Conservation (phyloP, 2,797 vertebrate genomes). For the Luscinia luscinia region DNA sequence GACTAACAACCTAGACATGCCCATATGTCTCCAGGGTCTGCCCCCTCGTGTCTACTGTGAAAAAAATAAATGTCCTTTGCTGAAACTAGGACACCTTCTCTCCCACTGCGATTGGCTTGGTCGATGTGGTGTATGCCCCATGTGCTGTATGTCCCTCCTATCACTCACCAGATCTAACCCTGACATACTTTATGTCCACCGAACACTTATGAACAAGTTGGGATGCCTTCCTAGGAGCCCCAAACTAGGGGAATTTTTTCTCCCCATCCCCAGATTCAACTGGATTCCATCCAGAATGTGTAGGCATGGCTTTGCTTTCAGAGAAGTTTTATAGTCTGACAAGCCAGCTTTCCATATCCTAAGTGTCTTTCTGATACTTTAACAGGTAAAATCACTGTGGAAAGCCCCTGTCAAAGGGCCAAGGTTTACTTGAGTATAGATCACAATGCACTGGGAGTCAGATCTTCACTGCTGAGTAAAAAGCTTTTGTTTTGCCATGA, state of each 20-base stretch:
- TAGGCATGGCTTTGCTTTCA: neutral
- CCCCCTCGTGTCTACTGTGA: neutral
- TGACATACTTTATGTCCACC: neutral
- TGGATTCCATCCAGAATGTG: neutral
- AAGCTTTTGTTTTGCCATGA: neutral
- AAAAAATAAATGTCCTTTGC: neutral
- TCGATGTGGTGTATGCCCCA: neutral
- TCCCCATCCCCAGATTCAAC: neutral
- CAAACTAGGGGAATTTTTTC: neutral
- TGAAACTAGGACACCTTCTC: neutral
- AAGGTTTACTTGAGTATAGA: neutral
- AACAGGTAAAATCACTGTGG: neutral
- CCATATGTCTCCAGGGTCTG: too few relatives aligned
- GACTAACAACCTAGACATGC: neutral
- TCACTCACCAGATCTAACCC: neutral
- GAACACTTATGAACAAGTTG: neutral
- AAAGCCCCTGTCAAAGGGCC: constrained; percentile 38
- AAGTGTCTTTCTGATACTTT: constrained; percentile 16
- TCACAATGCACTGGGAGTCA: neutral
- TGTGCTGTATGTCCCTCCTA: neutral
- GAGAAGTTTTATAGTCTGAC: neutral
- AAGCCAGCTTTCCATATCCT: constrained; percentile 2
- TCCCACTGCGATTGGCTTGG: neutral
- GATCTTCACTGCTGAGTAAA: neutral
- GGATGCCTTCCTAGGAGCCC: neutral